Conservation (phyloP, 2,113 vertebrate genomes). For the Amphiprion percula region DNA sequence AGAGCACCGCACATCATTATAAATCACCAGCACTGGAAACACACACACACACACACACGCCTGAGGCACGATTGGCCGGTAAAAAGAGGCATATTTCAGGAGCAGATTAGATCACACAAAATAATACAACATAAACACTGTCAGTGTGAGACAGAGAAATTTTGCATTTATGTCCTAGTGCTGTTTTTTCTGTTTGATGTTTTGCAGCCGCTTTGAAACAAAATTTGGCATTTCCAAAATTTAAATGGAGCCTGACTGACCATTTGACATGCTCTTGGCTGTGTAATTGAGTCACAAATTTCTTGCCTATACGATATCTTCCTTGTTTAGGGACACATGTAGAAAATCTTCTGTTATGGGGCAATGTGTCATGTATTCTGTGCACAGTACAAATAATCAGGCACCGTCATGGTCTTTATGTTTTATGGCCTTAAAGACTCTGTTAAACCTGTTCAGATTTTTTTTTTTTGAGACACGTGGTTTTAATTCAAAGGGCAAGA, state of each 20-base stretch:
- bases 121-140: neutral
- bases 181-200: too few species aligned
- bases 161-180: too few species aligned
- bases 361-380: neutral
- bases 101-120: slow-evolving; percentile 4
- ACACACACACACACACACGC: slow-evolving; percentile 44
- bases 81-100: slow-evolving; percentile 23
- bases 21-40: slow-evolving; percentile 62
- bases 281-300: neutral
- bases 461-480: neutral
- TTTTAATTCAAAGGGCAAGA: neutral
- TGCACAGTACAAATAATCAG: neutral
- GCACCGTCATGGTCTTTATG: slow-evolving; percentile 10
- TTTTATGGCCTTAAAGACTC: slow-evolving; percentile 18
- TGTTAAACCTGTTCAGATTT: neutral
- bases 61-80: slow-evolving; percentile 31
- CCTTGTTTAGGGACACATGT: neutral
- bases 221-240: too few species aligned
- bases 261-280: neutral
- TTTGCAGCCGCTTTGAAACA: too few species aligned
- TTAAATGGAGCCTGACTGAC: too few species aligned
- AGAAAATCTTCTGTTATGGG: slow-evolving; percentile 1
- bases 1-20: slow-evolving; percentile 62
- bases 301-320: neutral
- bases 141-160: neutral